Base-by-base conservation (phyloP, 35 echinoderm and acorn worm genomes). In the Ptychodera flava region DNA sequence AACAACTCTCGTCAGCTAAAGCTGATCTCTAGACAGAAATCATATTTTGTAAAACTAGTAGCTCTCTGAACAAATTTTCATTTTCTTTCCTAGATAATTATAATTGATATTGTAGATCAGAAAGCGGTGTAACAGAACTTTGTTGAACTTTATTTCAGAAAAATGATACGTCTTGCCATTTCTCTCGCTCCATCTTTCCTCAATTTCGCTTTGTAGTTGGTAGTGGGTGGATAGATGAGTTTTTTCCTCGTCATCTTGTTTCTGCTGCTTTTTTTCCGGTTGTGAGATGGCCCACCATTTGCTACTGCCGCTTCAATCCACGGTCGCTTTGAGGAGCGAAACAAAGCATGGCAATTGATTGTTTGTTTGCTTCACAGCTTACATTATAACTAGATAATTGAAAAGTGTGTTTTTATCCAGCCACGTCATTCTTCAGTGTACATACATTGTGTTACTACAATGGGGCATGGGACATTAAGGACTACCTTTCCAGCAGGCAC, bases 371-470 rank as follows among this genome's bases (percentile, higher is more conserved):
- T 12, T 64, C 45, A 64, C 6, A 64, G 45, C 45, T 22, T 64
- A 64, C 45, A 64, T 64, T 64, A 64, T 64, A 64, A 64, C 45
- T 64, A 64, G 45, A 64, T 64, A 64, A 64, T 64, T 64, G 45
- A 64, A 64, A 64, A 64, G 45, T 64, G 45, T 64, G 45, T 64
- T 64, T 64, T 64, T 64, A 64, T 64, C 45, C 45, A 6, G 45
- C 45, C 45, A 64, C 45, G 45, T 64, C 45, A 64, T 64, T 64
- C 45, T 64, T 22, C 45, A 64, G 45, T 64, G 45, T 64, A 64
- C 45, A 64, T 22, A 64, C 45, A 64, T 64, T 64, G 45, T 64
- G 22, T 22, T 64, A 64, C 6, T 22, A 64, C 45, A 64, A 64
- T 64, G 45, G 45, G 45, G 22, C 6, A 64, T 64, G 45, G 45